Evolutionary conservation across 2,113 vertebrate genomes (phyloP).

Genomic region (Paralichthys olivaceus): DNA sequence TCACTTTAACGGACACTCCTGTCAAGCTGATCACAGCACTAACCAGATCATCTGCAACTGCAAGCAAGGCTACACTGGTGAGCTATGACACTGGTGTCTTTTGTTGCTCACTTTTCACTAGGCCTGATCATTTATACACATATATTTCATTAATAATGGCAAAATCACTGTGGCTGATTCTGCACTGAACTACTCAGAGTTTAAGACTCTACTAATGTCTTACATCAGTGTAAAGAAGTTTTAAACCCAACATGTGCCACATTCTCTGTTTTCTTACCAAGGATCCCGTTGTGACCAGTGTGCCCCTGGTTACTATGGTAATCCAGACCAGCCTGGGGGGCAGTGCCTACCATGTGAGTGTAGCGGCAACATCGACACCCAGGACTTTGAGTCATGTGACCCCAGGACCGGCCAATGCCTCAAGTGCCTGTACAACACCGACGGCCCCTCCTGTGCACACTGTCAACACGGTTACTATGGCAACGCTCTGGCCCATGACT

Average conservation of each 20-base stretch:
- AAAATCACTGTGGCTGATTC: background rate
- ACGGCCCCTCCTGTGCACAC: slow-evolving; percentile 78
- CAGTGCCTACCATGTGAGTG: slow-evolving; percentile 86
- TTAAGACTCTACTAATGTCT: background rate
- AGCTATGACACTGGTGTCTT: slow-evolving; percentile 22
- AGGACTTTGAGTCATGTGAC: slow-evolving; percentile 86
- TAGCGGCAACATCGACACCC: slow-evolving; percentile 86
- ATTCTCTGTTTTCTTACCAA: slow-evolving; percentile 33
- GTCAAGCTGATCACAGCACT: slow-evolving; percentile 76
- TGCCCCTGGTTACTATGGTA: slow-evolving; percentile 86
- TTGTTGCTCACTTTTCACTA: background rate
- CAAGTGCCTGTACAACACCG: slow-evolving; percentile 86
- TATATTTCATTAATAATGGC: too few relatives aligned
- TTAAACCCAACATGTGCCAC: background rate
- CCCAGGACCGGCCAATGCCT: slow-evolving; percentile 84
- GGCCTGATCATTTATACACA: background rate
- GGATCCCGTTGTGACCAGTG: slow-evolving; percentile 87
- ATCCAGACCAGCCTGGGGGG: slow-evolving; percentile 74
- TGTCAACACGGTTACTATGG: slow-evolving; percentile 87
- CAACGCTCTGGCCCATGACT: slow-evolving; percentile 85
- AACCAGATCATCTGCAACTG: slow-evolving; percentile 87
- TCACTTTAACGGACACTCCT: slow-evolving; percentile 85
- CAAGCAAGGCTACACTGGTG: slow-evolving; percentile 84
- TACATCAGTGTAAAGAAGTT: background rate
- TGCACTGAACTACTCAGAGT: background rate